Conservation (phyloP, 2,888 invertebrate genomes). For the Stictocephala bisonia region DNA sequence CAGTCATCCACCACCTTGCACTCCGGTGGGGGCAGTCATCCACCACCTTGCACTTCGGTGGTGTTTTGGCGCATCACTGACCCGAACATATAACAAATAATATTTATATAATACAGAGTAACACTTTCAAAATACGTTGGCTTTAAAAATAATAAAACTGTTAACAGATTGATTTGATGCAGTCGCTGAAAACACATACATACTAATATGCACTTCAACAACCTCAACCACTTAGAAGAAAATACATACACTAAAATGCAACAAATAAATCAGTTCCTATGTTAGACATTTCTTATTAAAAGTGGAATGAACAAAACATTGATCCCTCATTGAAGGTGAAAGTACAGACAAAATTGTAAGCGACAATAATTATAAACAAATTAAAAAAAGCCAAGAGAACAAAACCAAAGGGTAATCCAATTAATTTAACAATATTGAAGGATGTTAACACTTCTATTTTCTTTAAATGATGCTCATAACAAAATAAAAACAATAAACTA, state of each 20-base stretch:
- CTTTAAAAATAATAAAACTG: not conserved
- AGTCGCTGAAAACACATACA: no score
- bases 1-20: no score
- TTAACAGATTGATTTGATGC: not conserved
- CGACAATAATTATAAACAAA: conserved; percentile 8
- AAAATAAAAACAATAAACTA: conserved; percentile 33
- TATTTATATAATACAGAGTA: not conserved
- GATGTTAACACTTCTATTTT: conserved; percentile 8
- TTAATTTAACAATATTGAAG: conserved; percentile 1
- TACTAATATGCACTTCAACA: no score
- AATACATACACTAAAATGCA: conserved; percentile 36
- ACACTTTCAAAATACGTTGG: not conserved
- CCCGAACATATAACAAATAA: not conserved
- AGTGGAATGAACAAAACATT: conserved; percentile 40
- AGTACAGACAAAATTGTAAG: not conserved
- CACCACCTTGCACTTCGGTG: no score
- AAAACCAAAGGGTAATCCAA: conserved; percentile 1
- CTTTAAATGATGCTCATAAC: conserved; percentile 16
- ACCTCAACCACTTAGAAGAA: conserved; percentile 10
- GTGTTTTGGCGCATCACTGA: no score
- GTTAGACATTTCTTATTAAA: conserved; percentile 18
- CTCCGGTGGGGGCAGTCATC: no score
- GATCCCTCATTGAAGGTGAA: conserved; percentile 28
- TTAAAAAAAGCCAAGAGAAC: not conserved
- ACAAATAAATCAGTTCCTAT: conserved; percentile 25